Evolutionary conservation across 2,113 vertebrate genomes (phyloP).

Genomic region (Lepidothrix coronata): DNA sequence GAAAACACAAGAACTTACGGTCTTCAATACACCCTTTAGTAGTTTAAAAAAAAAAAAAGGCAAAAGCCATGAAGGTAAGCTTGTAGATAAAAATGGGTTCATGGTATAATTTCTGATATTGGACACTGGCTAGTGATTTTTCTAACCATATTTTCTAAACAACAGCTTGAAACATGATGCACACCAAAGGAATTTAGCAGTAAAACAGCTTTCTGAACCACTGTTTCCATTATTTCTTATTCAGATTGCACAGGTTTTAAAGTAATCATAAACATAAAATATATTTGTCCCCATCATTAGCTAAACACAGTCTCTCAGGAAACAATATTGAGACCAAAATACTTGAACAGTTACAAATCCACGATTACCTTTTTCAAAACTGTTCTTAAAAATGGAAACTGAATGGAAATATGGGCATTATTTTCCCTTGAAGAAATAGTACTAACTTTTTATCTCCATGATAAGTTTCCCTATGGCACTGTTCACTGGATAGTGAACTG

Average conservation of each 20-base stretch:
- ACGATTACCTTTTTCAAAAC: not conserved
- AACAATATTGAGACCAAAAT: not conserved
- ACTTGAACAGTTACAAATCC: not conserved
- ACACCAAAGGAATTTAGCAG: not conserved
- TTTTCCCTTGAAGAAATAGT: not conserved
- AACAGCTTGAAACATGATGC: not conserved
- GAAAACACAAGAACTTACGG: not conserved
- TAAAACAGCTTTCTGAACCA: not conserved
- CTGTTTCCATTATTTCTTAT: not conserved
- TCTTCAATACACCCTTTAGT: not conserved
- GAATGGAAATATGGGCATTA: not conserved
- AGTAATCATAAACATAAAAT: not conserved
- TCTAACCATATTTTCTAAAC: not conserved
- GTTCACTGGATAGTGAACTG: not conserved
- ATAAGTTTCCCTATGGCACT: not conserved
- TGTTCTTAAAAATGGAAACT: not conserved
- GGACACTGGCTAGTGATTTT: not conserved
- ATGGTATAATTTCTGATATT: not conserved
- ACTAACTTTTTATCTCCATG: not conserved
- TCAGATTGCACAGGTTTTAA: not conserved
- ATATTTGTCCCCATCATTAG: not conserved
- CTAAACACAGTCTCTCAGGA: not conserved
- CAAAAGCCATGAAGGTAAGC: not conserved
- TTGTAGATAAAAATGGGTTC: not conserved
- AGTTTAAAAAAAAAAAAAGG: not conserved